A percentile compares a stretch with the other conserved stretches of the same genome.
Evolutionary conservation across 1,140 invertebrate genomes (phyloP).

Genomic region (Phenacoccus solenopsis): DNA sequence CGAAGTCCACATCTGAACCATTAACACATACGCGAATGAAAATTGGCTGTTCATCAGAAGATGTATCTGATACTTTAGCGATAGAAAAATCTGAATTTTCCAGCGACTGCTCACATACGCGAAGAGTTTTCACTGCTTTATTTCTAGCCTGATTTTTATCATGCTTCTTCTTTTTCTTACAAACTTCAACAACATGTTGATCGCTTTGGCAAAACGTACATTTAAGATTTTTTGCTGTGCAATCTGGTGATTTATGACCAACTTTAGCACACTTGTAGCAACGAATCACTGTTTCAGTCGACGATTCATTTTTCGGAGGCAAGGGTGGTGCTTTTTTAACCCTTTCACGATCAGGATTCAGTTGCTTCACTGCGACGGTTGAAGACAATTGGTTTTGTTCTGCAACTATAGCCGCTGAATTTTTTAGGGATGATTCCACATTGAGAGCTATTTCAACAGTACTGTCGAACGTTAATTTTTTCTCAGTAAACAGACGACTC

Average conservation of each 20-base stretch:
- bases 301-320: not conserved
- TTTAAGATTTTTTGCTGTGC: not conserved
- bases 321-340: not conserved
- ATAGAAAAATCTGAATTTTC: not conserved
- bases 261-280: not conserved
- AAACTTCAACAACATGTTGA: not conserved
- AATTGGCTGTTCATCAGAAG: not conserved
- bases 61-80: not conserved
- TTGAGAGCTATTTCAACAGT: not conserved
- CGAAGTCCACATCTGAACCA: not conserved
- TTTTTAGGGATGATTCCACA: not conserved
- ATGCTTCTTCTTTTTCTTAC: not conserved
- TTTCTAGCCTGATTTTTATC: no score
- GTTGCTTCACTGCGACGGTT: not conserved
- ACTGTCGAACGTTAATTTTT: not conserved
- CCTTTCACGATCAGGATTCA: not conserved
- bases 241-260: not conserved
- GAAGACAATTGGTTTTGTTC: not conserved
- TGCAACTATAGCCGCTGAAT: not conserved
- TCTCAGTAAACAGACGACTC: not conserved
- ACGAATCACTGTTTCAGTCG: not conserved
- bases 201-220: not conserved
- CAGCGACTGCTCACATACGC: not conserved
- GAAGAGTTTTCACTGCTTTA: not conserved
- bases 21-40: not conserved